Evolutionary conservation across 2,888 invertebrate genomes (phyloP), one percentile per base, ranked within the genome.

Genomic region (Cetonia aurata): DNA sequence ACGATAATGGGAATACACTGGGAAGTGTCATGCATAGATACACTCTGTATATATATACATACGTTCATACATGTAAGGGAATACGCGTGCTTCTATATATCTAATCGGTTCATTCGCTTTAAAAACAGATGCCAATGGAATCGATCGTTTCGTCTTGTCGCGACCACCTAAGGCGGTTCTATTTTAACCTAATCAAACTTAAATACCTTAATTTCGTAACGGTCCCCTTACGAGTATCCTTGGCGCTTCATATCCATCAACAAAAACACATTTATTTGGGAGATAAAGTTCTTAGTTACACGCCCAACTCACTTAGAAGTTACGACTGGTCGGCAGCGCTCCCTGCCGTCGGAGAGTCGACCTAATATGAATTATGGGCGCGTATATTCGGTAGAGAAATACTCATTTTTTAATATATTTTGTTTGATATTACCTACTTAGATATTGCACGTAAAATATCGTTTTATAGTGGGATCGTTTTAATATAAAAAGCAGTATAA

Each of bases 291-390:
- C 75, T 75, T 75, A 75, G 78, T 78, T 79, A 83, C 83, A 83
- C 83, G 83, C 83, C 83, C 83, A 83, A 79, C 80, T 80, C 79
- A 79, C 80, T 80, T 79, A 76, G 77, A 79, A 70, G 78, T 80
- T 56, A 78, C 78, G 78, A 81, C 83, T 82, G 80, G 78, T 75
- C 17, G 72, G 69, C 73, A 33, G 76, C 77, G 78, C 76, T 74
- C 73, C 77, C 80, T 79, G 68, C 69, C 76, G 77, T 70, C 67
- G 37, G 66, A 44, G 50, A 50, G 59, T 46, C 9, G 48, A 71
- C 50, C 50, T 71, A 59, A 68, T 37, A 37, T 59, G 33, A 52
- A 25, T 25, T 75, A 75, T 73, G 72, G 75, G 75, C 76, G 75
- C 50, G 50, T 33, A 50, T 37, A 37, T 25, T 25, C 25, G 25